Evolutionary conservation across 2,888 invertebrate species (phyloP), one percentile per base, ranked within the genome.

Genomic region (Dasypolia templi): DNA sequence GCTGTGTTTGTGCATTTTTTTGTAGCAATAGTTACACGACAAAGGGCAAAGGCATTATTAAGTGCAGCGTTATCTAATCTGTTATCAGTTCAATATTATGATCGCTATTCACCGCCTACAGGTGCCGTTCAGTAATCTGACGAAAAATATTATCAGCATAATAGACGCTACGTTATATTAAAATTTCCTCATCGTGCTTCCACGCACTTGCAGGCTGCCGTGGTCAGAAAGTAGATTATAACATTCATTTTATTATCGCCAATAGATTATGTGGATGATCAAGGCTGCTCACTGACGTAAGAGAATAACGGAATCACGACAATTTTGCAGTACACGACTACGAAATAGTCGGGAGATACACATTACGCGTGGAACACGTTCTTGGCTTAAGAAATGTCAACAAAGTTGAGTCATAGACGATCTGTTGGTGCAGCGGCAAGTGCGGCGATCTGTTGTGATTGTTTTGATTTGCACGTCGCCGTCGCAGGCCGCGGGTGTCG

Each of bases 1-100:
- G 53, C 32, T 32, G 5, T 46, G 12, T 17, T 49, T 42, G 7
- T 72, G 62, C 51, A 82, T 32, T 65, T 46, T 66, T 72, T 62
- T 39, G 42, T 59, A 32, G 51, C 66, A 74, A 78, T 64, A 53
- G n/a, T 49, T 44, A 61, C 49, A 70, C 63, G 69, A 75, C 76
- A 86, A 72, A 83, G 88, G 82, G 81, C 81, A 88, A 83, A 90
- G 87, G 86, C 89, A 90, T 91, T 93, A 94, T 93, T 92, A 90
- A 90, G 92, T 94, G 93, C 92, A 92, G 86, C 86, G 88, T 92
- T 94, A 96, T 96, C 96, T 95, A 87, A 95, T 95, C 95, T 91
- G 88, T 91, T 95, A 96, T 94, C 95, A 91, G 92, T 90, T 91
- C 92, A 94, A 95, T 95, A 90, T 89, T 90, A 94, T 94, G 93